Evolutionary conservation across 2,888 invertebrate genomes (phyloP).

Genomic region (Onthophagus sagittarius): DNA sequence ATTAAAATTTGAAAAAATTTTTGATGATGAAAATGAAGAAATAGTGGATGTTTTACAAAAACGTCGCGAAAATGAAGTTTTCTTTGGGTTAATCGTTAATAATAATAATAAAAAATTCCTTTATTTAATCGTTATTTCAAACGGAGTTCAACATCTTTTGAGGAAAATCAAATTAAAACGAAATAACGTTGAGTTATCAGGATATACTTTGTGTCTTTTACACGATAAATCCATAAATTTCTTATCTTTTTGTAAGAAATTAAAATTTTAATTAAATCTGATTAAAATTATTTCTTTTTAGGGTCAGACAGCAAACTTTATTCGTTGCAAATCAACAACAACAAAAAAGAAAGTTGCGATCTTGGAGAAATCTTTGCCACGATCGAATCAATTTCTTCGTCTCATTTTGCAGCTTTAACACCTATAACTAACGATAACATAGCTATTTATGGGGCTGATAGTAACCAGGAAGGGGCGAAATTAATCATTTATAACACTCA

Average conservation of each 20-base stretch:
- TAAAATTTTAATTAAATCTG: conserved; percentile 26
- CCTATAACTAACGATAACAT: conserved; percentile 63
- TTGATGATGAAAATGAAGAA: conserved; percentile 40
- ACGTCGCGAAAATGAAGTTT: conserved; percentile 32
- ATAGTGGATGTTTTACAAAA: conserved; percentile 40
- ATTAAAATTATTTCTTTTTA: conserved; percentile 42
- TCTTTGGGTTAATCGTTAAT: conserved; percentile 38
- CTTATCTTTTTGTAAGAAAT: conserved; percentile 60
- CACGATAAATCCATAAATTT: conserved; percentile 46
- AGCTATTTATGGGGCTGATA: conserved; percentile 65
- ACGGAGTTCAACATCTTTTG: conserved; percentile 23
- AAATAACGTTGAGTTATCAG: conserved; percentile 49
- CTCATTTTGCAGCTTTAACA: conserved; percentile 57
- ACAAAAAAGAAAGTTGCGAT: conserved; percentile 31
- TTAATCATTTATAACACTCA: conserved; percentile 61
- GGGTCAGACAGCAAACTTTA: conserved; percentile 68
- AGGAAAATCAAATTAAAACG: conserved; percentile 46
- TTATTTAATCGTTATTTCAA: conserved; percentile 22
- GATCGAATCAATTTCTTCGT: conserved; percentile 56
- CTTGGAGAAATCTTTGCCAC: conserved; percentile 50
- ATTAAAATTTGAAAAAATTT: conserved; percentile 41
- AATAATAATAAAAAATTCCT: conserved; percentile 3
- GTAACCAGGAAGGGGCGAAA: conserved; percentile 65
- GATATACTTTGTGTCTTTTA: conserved; percentile 53
- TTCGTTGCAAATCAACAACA: conserved; percentile 48